A percentile compares a stretch with the other conserved stretches of the same genome.
phyloP scores from a whole-genome alignment of 1,140 invertebrate species.

The Hormaphis cornu region DNA sequence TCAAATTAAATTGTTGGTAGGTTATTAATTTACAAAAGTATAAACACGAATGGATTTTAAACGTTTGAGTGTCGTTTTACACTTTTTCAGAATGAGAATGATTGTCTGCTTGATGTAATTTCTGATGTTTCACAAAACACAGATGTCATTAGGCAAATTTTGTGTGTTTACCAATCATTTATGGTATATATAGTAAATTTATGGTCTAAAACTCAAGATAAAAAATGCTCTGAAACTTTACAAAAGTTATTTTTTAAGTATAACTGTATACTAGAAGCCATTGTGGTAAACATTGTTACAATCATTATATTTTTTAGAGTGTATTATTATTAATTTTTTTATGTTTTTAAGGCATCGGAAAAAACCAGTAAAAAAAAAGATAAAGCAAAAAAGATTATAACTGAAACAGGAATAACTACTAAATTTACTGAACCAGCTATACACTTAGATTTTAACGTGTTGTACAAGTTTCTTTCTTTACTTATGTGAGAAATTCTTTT shows the following conservation, averaged over 20 bases:
- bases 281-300: neutral
- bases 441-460: conserved; percentile 8
- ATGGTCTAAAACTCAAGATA: neutral
- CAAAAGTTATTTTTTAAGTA: conserved; percentile 27
- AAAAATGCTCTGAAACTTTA: conserved; percentile 2
- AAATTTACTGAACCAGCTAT: conserved; percentile 9
- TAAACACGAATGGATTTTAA: neutral
- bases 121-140: neutral
- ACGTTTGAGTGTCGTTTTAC: neutral
- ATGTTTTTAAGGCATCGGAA: neutral
- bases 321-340: neutral
- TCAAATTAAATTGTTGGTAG: conserved; percentile 27
- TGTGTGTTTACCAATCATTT: conserved; percentile 14
- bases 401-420: neutral
- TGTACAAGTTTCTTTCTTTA: conserved; percentile 21
- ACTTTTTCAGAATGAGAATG: conserved; percentile 3
- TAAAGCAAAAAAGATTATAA: conserved; percentile 13
- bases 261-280: conserved; percentile 8
- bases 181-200: conserved; percentile 8
- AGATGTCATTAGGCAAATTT: neutral
- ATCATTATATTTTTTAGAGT: neutral
- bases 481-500: neutral
- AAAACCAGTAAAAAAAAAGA: conserved; percentile 19
- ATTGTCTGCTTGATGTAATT: neutral
- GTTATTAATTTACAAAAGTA: neutral